Conservation (phyloP, 2,113 vertebrate species). For the Crotophaga sulcirostris region DNA sequence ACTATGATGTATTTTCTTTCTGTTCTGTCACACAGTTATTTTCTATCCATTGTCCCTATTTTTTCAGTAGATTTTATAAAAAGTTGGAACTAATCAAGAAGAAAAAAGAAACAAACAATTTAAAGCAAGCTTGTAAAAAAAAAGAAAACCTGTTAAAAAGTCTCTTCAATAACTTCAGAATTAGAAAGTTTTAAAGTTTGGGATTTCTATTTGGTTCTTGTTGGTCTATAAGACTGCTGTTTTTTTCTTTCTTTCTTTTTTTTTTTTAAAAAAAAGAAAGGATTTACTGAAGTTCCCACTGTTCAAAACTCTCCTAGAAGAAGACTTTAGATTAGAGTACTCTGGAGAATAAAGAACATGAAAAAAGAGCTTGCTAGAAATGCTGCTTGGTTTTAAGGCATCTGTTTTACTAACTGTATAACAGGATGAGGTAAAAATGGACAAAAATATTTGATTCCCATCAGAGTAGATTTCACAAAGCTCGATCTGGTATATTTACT, state of each 20-base stretch:
- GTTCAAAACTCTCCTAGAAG: not conserved
- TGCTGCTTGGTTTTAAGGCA: not conserved
- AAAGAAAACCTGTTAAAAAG: not conserved
- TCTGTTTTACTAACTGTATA: constrained; percentile 35
- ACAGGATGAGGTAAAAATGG: constrained; percentile 11
- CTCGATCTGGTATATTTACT: constrained; percentile 27
- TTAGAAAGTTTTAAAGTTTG: not conserved
- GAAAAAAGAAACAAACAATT: not conserved
- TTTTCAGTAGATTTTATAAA: not conserved
- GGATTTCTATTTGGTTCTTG: not conserved
- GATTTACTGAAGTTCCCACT: not conserved
- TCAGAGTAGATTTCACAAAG: not conserved
- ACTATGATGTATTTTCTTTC: not conserved
- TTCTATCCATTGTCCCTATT: not conserved
- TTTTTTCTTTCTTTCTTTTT: not conserved
- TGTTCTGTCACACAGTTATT: not conserved
- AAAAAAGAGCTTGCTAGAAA: not conserved
- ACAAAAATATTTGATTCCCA: not conserved
- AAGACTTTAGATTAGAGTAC: not conserved
- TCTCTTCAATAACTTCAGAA: not conserved
- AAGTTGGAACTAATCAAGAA: not conserved
- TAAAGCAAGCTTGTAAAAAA: not conserved
- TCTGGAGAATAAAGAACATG: not conserved
- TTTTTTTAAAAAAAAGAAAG: not conserved
- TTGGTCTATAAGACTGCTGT: not conserved